These are phyloP conservation scores for Euzophera pinguis DNA, from an alignment of 2,888 invertebrate species.

Conservation along the genomic window DNA sequence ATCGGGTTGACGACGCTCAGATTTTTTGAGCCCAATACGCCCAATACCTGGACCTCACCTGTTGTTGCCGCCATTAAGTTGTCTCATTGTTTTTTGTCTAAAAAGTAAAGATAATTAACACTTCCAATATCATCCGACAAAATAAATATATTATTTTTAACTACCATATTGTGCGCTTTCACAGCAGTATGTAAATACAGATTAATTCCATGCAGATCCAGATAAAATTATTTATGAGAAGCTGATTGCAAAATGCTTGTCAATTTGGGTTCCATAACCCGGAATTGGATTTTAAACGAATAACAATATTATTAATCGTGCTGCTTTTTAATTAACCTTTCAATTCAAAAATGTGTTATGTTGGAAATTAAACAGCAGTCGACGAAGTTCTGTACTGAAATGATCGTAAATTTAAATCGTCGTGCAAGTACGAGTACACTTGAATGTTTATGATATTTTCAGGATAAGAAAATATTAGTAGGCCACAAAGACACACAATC, in stretches of 20 bases:
- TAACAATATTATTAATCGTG: not conserved
- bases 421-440: no score
- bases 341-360: not conserved
- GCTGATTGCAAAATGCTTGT: not conserved
- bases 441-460: no score
- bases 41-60: no score
- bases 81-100: no score
- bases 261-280: not conserved
- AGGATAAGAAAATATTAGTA: no score
- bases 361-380: no score
- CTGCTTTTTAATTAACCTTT: not conserved
- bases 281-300: not conserved
- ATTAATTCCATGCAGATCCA: slow-evolving; percentile 1
- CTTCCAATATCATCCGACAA: not conserved
- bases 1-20: no score
- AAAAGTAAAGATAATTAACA: not conserved
- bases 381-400: no score
- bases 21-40: no score
- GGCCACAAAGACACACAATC: no score
- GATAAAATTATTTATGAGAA: not conserved
- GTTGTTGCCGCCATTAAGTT: no score
- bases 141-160: not conserved
- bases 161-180: not conserved
- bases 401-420: no score
- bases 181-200: not conserved